Evolutionary conservation across 2,113 vertebrate species (phyloP).

Genomic region (Amphilophus citrinellus): DNA sequence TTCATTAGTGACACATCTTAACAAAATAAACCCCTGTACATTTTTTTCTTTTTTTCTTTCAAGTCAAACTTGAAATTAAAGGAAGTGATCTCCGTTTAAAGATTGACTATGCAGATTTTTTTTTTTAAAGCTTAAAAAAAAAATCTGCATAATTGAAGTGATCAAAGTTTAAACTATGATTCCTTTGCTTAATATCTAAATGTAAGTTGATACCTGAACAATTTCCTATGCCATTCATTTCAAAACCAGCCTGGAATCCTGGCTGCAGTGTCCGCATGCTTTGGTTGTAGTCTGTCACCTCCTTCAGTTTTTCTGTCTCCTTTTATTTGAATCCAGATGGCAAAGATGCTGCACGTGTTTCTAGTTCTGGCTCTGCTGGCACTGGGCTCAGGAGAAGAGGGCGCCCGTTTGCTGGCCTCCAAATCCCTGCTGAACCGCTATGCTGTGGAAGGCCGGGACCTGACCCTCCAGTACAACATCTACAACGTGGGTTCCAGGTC

Average conservation of each 20-base stretch:
- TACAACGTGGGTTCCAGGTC: slow-evolving; percentile 98
- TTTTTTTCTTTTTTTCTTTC: not conserved
- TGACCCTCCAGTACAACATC: slow-evolving; percentile 96
- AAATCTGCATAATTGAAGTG: too few relatives aligned
- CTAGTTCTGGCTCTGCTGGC: slow-evolving; percentile 71
- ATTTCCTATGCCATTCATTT: not conserved
- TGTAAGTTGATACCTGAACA: not conserved
- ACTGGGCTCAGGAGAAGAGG: slow-evolving; percentile 86
- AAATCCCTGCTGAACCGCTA: slow-evolving; percentile 94
- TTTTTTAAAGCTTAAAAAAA: too few relatives aligned
- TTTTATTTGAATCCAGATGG: slow-evolving; percentile 81
- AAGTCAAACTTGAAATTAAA: not conserved
- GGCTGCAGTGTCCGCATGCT: not conserved
- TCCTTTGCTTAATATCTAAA: not conserved
- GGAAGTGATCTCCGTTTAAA: not conserved
- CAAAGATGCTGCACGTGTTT: slow-evolving; percentile 71
- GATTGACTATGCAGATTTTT: not conserved
- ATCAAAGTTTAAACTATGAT: too few relatives aligned
- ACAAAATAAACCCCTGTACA: fast-evolving
- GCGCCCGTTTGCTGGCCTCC: slow-evolving; percentile 92
- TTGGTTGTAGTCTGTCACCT: not conserved
- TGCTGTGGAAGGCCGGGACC: slow-evolving; percentile 93
- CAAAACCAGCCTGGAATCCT: not conserved
- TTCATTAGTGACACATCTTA: fast-evolving
- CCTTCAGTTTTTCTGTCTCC: not conserved